Conservation (phyloP, 2,888 invertebrate species). For the Tipula lateralis region DNA sequence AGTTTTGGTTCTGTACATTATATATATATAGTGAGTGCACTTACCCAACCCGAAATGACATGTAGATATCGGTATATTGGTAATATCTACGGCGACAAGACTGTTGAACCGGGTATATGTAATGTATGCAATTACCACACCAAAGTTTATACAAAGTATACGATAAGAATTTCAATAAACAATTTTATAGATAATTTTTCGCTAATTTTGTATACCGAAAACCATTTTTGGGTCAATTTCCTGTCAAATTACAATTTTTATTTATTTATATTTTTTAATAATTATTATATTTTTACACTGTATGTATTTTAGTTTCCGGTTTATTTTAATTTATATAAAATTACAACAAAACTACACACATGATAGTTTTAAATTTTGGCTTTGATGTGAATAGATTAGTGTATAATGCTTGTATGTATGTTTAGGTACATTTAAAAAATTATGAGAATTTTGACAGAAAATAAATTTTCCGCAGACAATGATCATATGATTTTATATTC, state of each 20-base stretch:
- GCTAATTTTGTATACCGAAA: slow-evolving; percentile 20
- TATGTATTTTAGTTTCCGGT: not conserved
- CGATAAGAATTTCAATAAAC: slow-evolving; percentile 12
- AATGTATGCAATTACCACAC: not conserved
- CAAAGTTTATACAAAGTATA: not conserved
- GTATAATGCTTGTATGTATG: not conserved
- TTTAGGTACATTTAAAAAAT: not conserved
- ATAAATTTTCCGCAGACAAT: not conserved
- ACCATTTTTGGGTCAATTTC: slow-evolving; percentile 25
- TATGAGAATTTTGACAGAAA: not conserved
- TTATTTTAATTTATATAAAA: not conserved
- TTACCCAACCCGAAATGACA: not conserved
- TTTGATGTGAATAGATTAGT: slow-evolving; percentile 11
- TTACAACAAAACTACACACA: not conserved
- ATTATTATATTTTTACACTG: not conserved
- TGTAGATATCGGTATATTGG: not conserved
- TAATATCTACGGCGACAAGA: not conserved
- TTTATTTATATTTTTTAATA: not conserved
- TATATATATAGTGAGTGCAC: not conserved
- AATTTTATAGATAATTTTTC: slow-evolving; percentile 4
- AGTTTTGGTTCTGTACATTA: not conserved
- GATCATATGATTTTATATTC: not conserved
- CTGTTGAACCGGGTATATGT: not conserved
- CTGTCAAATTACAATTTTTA: not conserved
- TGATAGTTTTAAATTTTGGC: not conserved